Evolutionary conservation across 2,888 invertebrate species (phyloP).

Genomic region (Spilarctia lutea): DNA sequence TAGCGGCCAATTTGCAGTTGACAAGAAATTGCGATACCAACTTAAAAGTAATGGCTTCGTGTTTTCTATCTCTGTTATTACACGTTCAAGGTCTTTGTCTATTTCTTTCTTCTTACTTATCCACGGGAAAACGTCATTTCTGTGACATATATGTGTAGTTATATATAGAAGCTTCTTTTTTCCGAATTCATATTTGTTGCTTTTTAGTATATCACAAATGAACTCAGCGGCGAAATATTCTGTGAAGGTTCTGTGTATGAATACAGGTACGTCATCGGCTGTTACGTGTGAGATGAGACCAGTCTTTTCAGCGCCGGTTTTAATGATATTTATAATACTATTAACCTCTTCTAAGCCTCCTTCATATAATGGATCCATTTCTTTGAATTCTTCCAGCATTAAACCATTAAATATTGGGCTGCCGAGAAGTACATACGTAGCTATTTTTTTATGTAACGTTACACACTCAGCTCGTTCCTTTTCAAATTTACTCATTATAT

Average conservation of each 20-base stretch:
- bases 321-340: not conserved
- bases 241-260: slow-evolving; percentile 13
- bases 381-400: slow-evolving; percentile 15
- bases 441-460: slow-evolving; percentile 34
- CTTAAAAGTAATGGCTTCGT: not conserved
- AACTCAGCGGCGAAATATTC: slow-evolving; percentile 21
- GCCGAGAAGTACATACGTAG: slow-evolving; percentile 26
- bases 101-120: slow-evolving; percentile 7
- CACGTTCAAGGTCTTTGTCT: slow-evolving; percentile 3
- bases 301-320: slow-evolving; percentile 16
- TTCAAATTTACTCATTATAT: slow-evolving; percentile 21
- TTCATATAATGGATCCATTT: slow-evolving; percentile 16
- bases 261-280: slow-evolving; percentile 13
- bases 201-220: slow-evolving; percentile 13
- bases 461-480: slow-evolving; percentile 31
- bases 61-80: not conserved
- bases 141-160: slow-evolving; percentile 1
- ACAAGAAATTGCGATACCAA: slow-evolving; percentile 1
- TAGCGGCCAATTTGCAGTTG: not conserved
- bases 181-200: slow-evolving; percentile 2
- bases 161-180: slow-evolving; percentile 12
- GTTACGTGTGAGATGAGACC: slow-evolving; percentile 18
- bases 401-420: slow-evolving; percentile 6
- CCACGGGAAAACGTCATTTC: slow-evolving; percentile 13
- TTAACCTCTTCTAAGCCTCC: not conserved